phyloP scores from a whole-genome alignment of 2,888 invertebrate genomes.

The Rapana venosa region DNA sequence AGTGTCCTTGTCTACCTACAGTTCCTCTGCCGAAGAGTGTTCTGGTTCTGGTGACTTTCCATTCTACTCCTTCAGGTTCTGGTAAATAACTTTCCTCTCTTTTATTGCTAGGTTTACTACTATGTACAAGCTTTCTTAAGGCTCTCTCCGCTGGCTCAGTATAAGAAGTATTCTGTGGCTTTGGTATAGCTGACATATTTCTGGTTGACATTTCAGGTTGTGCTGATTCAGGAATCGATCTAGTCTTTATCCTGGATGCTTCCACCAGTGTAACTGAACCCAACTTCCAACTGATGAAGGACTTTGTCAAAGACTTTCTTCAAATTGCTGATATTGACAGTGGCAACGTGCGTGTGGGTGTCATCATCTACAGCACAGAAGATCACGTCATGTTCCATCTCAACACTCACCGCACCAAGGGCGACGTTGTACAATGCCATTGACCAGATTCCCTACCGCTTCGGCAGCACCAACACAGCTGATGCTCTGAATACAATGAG shows the following conservation, averaged over 20 bases:
- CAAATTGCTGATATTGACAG: conserved; percentile 62
- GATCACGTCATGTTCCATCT: conserved; percentile 67
- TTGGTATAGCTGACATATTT: background rate
- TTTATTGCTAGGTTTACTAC: background rate
- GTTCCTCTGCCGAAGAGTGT: background rate
- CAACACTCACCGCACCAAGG: conserved; percentile 57
- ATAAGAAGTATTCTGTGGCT: background rate
- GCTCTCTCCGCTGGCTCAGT: background rate
- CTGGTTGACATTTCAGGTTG: conserved; percentile 43
- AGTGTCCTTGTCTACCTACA: too few relatives aligned
- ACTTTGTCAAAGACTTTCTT: conserved; percentile 66
- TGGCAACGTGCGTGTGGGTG: conserved; percentile 68
- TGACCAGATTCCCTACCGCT: conserved; percentile 63
- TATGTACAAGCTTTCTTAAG: background rate
- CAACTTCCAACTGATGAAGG: conserved; percentile 65
- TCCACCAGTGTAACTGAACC: conserved; percentile 70
- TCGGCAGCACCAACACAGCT: conserved; percentile 74
- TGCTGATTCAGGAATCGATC: conserved; percentile 57
- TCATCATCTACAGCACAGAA: conserved; percentile 67
- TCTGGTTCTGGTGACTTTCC: background rate
- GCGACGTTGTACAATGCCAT: conserved; percentile 63
- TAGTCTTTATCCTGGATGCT: conserved; percentile 71
- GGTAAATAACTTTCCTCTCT: background rate
- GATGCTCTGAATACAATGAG: conserved; percentile 67
- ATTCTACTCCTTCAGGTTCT: background rate